phyloP scores from a whole-genome alignment of 2,113 vertebrate species.

The Lepisosteus osseus region DNA sequence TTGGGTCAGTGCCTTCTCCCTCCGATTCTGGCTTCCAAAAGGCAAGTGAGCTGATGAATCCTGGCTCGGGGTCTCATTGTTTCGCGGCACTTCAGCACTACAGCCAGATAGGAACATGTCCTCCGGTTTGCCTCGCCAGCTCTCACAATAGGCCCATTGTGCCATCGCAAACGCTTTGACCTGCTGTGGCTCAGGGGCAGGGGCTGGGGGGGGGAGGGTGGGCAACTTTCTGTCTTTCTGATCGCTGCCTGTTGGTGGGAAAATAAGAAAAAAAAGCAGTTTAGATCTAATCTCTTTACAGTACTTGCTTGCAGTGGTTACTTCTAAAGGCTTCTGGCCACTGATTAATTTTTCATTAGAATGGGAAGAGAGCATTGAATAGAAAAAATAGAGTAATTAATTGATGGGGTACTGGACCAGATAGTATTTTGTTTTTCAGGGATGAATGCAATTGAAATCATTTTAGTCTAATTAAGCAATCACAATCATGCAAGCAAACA shows the following conservation, averaged over 20 bases:
- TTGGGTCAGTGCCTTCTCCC: constrained; percentile 72
- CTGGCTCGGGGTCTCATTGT: constrained; percentile 89
- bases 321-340: neutral
- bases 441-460: too few species aligned
- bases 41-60: constrained; percentile 83
- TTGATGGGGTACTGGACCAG: neutral
- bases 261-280: constrained; percentile 60
- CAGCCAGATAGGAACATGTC: constrained; percentile 58
- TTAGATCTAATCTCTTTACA: constrained; percentile 60
- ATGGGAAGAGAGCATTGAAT: neutral
- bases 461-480: too few species aligned
- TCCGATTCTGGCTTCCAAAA: constrained; percentile 75
- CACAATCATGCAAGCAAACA: too few species aligned
- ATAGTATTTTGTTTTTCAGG: neutral
- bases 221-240: constrained; percentile 64
- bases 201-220: constrained; percentile 49
- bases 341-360: constrained; percentile 11
- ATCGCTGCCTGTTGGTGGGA: constrained; percentile 68
- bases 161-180: constrained; percentile 75
- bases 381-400: neutral
- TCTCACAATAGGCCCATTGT: constrained; percentile 91
- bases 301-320: constrained; percentile 19
- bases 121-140: constrained; percentile 67
- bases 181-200: constrained; percentile 64
- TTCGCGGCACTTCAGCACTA: constrained; percentile 46